Evolutionary conservation across 2,113 vertebrate species (phyloP), one percentile per base, ranked within the genome.

Genomic region (Leiothrix lutea): DNA sequence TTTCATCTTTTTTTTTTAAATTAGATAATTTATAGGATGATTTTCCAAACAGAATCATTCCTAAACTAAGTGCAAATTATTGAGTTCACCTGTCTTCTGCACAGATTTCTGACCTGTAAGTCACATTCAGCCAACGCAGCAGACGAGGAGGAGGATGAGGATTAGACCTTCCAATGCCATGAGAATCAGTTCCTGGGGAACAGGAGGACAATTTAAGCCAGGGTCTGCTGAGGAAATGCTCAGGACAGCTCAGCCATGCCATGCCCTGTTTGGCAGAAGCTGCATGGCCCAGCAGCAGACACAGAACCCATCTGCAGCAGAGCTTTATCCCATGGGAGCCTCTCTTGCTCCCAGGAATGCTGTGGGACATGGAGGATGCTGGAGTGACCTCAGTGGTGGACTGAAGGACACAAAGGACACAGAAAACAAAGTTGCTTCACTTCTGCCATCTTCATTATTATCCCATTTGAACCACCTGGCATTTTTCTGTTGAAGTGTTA

Each of bases 301-400:
- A 47, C 19, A 53, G 33, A 11, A 5, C 45, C 23, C 42, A 66
- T 6, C 53, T 56, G 10, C 3, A 48, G 71, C 50, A 53, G 12
- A 73, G 10, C 33, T 51, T 36, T 6, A 11, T 18, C 18, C 20
- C 9, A 3, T 5, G 3, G 24, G 35, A 64, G 9, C 12, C 74
- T 35, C 31, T 92, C 61, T 44, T 54, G 29, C 26, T 90, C n/a
- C 5, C 29, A 1, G 21, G 31, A 29, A 11, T 15, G 16, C 29
- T 75, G 19, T 6, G 22, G 19, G 19, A 56, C 26, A 12, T 21
- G 29, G 29, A 50, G 38, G 29, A 35, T 51, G 28, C 33, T 88
- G 44, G 47, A 67, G 24, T 14, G 44, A 12, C n/a, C 2, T 0
- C 15, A 2, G 3, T 21, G 15, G 7, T 67, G 24, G 11, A 29